Percentiles rank a stretch among this genome's conserved stretches.
phyloP scores from a whole-genome alignment of 2,888 invertebrate species.

The Ganaspis brasiliensis region DNA sequence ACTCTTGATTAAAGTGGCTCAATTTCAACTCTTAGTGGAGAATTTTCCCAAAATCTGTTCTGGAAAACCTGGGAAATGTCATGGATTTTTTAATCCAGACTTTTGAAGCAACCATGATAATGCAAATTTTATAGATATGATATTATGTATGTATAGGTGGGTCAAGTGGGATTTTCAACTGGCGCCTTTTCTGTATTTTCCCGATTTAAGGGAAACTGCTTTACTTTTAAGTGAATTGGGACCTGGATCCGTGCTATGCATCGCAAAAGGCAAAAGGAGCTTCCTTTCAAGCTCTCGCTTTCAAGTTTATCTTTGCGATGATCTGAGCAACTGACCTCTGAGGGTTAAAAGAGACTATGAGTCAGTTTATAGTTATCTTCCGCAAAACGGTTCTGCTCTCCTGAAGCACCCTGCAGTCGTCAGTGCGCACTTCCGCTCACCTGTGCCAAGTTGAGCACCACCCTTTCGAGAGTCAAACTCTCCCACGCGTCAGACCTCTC shows the following conservation, averaged over 20 bases:
- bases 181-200: neutral
- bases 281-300: slow-evolving; percentile 5
- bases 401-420: slow-evolving; percentile 10
- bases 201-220: slow-evolving; percentile 5
- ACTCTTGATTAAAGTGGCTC: no score
- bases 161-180: slow-evolving; percentile 8
- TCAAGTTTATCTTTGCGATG: neutral
- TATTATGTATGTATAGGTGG: no score
- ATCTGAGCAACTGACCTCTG: neutral
- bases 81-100: no score
- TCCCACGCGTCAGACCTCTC: slow-evolving; percentile 74
- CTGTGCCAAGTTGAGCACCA: slow-evolving; percentile 75
- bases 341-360: neutral
- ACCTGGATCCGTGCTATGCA: slow-evolving; percentile 18
- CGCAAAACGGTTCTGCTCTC: neutral
- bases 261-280: slow-evolving; percentile 23
- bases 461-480: slow-evolving; percentile 69
- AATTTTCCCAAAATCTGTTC: no score
- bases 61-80: no score
- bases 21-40: no score
- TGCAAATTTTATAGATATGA: no score
- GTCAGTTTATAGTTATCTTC: neutral
- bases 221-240: neutral
- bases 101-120: no score
- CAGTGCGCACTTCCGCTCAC: slow-evolving; percentile 68